A percentile compares a stretch with the other conserved stretches of the same genome.
Conservation (phyloP, 2,797 vertebrate species). For the Oophaga sylvatica region DNA sequence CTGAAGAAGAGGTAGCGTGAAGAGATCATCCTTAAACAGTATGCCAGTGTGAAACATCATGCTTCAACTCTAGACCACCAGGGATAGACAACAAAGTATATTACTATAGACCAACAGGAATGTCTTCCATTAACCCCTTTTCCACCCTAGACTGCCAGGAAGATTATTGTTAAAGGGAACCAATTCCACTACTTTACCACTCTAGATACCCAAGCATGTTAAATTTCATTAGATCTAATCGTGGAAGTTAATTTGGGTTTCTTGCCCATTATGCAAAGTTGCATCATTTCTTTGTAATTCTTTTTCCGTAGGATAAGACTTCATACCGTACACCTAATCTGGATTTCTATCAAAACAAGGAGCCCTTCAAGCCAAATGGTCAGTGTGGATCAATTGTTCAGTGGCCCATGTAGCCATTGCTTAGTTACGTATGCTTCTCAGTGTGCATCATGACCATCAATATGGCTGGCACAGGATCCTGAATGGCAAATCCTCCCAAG, state of each 20-base stretch:
- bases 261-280: not conserved
- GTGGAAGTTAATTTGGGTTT: not conserved
- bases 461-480: not conserved
- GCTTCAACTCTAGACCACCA: no score
- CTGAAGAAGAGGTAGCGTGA: no score
- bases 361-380: constrained; percentile 85
- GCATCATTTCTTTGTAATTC: not conserved
- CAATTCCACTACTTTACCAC: no score
- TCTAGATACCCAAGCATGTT: no score
- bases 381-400: constrained; percentile 39
- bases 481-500: not conserved
- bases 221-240: not conserved
- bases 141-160: no score
- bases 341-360: constrained; percentile 91
- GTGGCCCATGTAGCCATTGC: not conserved
- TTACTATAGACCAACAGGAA: no score
- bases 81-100: no score
- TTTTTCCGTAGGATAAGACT: constrained; percentile 67
- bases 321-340: constrained; percentile 84
- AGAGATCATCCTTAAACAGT: no score
- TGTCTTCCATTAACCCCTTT: no score
- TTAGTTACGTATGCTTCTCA: not conserved
- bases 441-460: not conserved
- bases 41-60: no score
- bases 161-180: no score